Conservation (phyloP, 2,888 invertebrate species). For the Calameuta idolon region DNA sequence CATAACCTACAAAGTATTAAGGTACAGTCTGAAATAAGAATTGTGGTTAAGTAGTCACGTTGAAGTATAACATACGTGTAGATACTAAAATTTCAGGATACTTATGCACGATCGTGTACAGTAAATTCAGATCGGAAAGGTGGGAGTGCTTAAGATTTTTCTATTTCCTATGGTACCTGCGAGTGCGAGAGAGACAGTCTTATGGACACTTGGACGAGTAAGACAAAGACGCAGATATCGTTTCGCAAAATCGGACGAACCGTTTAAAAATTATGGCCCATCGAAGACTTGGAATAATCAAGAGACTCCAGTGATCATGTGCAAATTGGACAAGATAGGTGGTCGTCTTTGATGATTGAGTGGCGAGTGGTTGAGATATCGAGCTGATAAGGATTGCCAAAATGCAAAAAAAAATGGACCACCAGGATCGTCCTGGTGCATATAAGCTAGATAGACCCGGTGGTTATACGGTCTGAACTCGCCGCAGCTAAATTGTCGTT, state of each 20-base stretch:
- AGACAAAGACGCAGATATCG: too few species aligned
- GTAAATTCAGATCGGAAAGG: background rate
- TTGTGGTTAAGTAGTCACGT: too few species aligned
- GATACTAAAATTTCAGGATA: background rate
- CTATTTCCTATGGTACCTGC: background rate
- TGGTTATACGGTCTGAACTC: background rate
- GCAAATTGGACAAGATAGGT: too few species aligned
- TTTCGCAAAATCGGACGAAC: too few species aligned
- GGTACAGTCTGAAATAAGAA: background rate
- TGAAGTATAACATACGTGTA: background rate
- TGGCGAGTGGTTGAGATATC: background rate
- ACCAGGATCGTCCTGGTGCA: background rate
- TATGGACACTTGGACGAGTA: too few species aligned
- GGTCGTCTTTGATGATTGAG: background rate
- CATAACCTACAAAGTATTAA: too few species aligned
- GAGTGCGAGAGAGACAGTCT: background rate
- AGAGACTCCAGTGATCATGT: too few species aligned
- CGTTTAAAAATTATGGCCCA: too few species aligned
- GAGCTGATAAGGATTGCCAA: background rate
- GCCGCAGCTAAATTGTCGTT: background rate
- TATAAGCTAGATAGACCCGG: background rate
- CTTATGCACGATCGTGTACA: background rate
- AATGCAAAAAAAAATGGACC: background rate
- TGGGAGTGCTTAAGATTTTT: background rate
- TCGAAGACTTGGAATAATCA: too few species aligned